These are phyloP conservation scores for Coptotermes formosanus DNA, from an alignment of 1,140 invertebrate genomes.

Conservation along the genomic window DNA sequence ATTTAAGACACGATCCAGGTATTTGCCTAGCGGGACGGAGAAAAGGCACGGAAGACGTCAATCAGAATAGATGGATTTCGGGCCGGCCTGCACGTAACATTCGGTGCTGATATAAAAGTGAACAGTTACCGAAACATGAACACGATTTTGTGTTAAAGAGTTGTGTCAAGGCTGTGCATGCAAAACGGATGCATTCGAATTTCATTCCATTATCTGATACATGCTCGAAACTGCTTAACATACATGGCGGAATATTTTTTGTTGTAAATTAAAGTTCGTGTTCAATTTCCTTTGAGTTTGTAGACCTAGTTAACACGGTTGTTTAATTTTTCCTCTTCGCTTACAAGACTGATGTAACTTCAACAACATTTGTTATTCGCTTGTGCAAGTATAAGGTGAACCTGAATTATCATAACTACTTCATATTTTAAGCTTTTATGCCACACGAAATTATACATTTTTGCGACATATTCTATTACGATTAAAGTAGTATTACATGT, in stretches of 20 bases:
- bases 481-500: too few relatives aligned
- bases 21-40: too few relatives aligned
- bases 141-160: neutral
- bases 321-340: neutral
- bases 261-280: neutral
- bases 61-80: too few relatives aligned
- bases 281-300: neutral
- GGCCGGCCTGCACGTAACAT: too few relatives aligned
- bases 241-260: constrained; percentile 8
- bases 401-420: neutral
- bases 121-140: too few relatives aligned
- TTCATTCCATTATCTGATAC: neutral
- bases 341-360: neutral
- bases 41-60: too few relatives aligned
- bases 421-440: too few relatives aligned
- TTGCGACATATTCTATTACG: too few relatives aligned
- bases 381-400: neutral
- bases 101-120: too few relatives aligned
- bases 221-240: neutral
- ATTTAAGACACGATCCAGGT: too few relatives aligned
- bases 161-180: neutral
- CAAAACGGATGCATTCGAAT: neutral
- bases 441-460: too few relatives aligned
- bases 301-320: neutral
- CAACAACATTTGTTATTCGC: neutral